Evolutionary conservation across 2,888 invertebrate genomes (phyloP), one percentile per base, ranked within the genome.

Genomic region (Rotaria socialis): DNA sequence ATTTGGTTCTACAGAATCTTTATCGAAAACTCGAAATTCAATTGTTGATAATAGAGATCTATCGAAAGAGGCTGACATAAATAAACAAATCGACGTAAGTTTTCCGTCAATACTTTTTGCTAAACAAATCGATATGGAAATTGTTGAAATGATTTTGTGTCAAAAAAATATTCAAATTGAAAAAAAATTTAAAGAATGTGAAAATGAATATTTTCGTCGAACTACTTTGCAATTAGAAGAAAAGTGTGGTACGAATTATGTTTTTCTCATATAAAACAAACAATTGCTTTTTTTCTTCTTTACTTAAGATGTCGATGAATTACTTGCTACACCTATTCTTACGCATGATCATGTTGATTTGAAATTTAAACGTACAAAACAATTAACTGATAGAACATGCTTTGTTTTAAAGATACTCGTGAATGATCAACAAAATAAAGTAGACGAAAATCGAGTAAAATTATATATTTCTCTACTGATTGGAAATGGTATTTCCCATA

Each of bases 151-250:
- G 47, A 43, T 1, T 11, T 43, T 75, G 47, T 24, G 11, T 3
- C 1, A 24, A 7, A 43, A 75, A 75, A n/a, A 47, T 43, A 8
- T 22, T 19, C 7, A 2, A 24, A 75, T 75, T 24, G 43, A 47
- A 43, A 47, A 75, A 43, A 24, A 24, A 47, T 43, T 75, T 2
- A 43, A 75, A 4, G 75, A 75, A 75, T 24, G 2, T 22, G 47
- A 75, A 41, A 47, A 75, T 43, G 75, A 75, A 43, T 41, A 75
- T 43, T 75, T 75, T 47, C 75, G 75, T n/a, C 75, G 47, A 8
- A 8, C 2, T 10, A 75, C 47, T 24, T 43, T 75, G 22, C 43
- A 75, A 47, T 75, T 75, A 10, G 75, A 75, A 24, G 10, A 16
- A 43, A 43, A 10, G 5, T 11, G 24, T 24, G 41, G 75, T 75